Evolutionary conservation across 2,797 vertebrate species (phyloP).

Genomic region (Phylloscopus collybita): DNA sequence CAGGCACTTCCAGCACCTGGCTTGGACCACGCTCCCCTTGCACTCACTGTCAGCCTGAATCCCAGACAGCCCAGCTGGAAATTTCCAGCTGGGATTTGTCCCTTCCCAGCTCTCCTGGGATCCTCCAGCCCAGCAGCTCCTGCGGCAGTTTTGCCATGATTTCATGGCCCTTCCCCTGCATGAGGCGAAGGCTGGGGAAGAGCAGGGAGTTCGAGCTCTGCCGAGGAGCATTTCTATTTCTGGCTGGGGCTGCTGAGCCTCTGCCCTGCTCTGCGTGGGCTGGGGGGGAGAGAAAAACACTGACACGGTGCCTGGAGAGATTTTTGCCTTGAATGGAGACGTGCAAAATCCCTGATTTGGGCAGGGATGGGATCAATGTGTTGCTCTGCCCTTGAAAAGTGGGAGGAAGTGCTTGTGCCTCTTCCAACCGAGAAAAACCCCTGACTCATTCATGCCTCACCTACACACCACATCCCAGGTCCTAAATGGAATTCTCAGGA

Average conservation of each 20-base stretch:
- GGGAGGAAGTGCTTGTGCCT: background rate
- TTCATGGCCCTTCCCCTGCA: rapidly evolving
- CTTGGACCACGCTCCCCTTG: rapidly evolving
- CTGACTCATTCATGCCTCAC: background rate
- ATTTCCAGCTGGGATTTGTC: background rate
- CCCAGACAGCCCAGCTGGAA: rapidly evolving
- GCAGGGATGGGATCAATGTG: background rate
- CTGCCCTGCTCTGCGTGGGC: background rate
- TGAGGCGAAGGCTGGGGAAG: rapidly evolving
- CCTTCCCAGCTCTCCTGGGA: background rate
- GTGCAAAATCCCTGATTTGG: rapidly evolving
- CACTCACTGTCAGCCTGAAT: background rate
- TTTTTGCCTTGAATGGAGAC: background rate
- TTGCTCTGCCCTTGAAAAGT: background rate
- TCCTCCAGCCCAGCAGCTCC: background rate
- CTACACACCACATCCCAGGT: rapidly evolving
- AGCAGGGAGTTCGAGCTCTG: background rate
- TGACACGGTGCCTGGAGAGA: background rate
- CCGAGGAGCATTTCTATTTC: background rate
- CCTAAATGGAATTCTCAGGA: background rate
- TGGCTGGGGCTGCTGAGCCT: background rate
- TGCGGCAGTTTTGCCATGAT: background rate
- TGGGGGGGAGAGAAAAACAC: background rate
- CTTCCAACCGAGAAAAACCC: background rate
- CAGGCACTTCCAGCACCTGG: background rate